Evolutionary conservation across 2,888 invertebrate genomes (phyloP).

Genomic region (Cosmorhoe ocellata): DNA sequence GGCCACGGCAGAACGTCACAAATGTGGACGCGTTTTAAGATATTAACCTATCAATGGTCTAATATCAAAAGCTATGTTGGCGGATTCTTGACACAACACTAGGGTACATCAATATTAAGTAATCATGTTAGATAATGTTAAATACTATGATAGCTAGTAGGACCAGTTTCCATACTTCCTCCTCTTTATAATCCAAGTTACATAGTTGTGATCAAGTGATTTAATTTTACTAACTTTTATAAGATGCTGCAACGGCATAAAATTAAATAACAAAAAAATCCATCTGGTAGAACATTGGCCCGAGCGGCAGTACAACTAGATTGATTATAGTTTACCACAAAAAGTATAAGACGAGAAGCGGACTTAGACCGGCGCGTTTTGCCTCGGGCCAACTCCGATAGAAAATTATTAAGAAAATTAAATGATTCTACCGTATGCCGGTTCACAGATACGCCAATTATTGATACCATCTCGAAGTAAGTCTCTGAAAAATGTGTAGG

Average conservation of each 20-base stretch:
- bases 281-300: slow-evolving; percentile 38
- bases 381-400: slow-evolving; percentile 70
- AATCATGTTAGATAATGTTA: too few species aligned
- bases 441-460: slow-evolving; percentile 79
- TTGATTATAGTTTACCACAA: slow-evolving; percentile 73
- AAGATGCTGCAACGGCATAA: neutral
- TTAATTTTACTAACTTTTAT: neutral
- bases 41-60: too few species aligned
- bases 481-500: slow-evolving; percentile 72
- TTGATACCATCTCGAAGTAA: slow-evolving; percentile 68
- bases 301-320: slow-evolving; percentile 63
- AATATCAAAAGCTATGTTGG: too few species aligned
- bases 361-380: slow-evolving; percentile 53
- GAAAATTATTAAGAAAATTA: slow-evolving; percentile 82
- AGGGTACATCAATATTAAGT: too few species aligned
- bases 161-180: too few species aligned
- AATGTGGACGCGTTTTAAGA: too few species aligned
- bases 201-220: neutral
- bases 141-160: too few species aligned
- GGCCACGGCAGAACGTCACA: too few species aligned
- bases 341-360: slow-evolving; percentile 67
- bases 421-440: slow-evolving; percentile 75
- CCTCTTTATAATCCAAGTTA: too few species aligned
- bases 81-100: too few species aligned
- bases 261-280: slow-evolving; percentile 18